Evolutionary conservation across 2,113 vertebrate species (phyloP).

Genomic region (Otis tarda): DNA sequence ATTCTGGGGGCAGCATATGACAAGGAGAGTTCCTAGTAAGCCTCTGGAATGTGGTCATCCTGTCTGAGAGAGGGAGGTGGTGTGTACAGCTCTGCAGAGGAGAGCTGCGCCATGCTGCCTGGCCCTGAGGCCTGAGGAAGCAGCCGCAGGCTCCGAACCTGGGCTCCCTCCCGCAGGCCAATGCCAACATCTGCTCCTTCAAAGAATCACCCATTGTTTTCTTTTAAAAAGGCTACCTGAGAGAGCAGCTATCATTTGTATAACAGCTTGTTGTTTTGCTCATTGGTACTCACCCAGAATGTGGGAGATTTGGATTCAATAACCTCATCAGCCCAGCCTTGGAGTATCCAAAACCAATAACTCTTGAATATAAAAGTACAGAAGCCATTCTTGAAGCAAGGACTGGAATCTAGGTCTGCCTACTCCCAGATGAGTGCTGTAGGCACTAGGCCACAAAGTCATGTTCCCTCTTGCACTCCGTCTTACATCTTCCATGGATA

Average conservation of each 20-base stretch:
- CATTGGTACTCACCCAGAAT: background rate
- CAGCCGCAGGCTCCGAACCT: background rate
- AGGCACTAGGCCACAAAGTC: constrained; percentile 47
- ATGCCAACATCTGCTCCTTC: background rate
- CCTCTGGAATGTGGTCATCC: background rate
- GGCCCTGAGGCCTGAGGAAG: background rate
- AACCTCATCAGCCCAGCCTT: constrained; percentile 4
- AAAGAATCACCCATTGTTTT: background rate
- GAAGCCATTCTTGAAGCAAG: background rate
- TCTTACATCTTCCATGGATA: background rate
- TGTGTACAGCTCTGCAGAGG: background rate
- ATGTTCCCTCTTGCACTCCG: constrained; percentile 48
- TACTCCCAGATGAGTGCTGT: constrained; percentile 5
- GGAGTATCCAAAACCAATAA: constrained; percentile 2
- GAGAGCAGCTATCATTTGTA: background rate
- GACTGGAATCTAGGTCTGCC: constrained; percentile 46
- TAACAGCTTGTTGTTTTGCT: background rate
- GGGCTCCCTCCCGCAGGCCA: background rate
- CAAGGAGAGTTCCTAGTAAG: background rate
- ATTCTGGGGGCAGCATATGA: background rate
- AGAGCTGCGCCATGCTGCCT: accelerated
- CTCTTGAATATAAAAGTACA: constrained; percentile 27
- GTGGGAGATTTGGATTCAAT: background rate
- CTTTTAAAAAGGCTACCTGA: background rate
- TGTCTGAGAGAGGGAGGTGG: background rate